Conservation (phyloP, 2,888 invertebrate genomes). For the Masnerella sp. region DNA sequence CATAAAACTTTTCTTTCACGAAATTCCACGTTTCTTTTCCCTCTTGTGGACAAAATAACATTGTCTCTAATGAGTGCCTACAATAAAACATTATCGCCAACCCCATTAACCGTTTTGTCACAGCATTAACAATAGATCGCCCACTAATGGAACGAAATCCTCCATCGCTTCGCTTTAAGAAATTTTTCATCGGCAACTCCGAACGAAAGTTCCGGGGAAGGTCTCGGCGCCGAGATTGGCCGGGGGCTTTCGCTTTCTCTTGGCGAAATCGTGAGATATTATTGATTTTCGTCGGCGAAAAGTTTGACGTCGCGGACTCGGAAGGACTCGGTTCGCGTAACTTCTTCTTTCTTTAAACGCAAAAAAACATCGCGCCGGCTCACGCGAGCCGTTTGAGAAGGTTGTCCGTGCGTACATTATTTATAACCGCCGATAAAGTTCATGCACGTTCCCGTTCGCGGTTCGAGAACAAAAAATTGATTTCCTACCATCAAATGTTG, state of each 20-base stretch:
- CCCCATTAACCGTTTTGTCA: too few species aligned
- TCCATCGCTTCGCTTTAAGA: too few species aligned
- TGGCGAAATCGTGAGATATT: slow-evolving; percentile 71
- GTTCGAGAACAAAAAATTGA: slow-evolving; percentile 58
- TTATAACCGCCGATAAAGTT: slow-evolving; percentile 63
- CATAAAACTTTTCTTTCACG: too few species aligned
- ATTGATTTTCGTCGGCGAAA: slow-evolving; percentile 73
- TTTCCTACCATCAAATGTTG: slow-evolving; percentile 56
- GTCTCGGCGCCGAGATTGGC: too few species aligned
- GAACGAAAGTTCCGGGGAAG: slow-evolving; percentile 4
- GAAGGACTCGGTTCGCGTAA: slow-evolving; percentile 46
- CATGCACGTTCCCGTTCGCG: slow-evolving; percentile 50
- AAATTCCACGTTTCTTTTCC: too few species aligned
- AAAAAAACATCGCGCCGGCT: slow-evolving; percentile 40
- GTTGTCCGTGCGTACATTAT: slow-evolving; percentile 62
- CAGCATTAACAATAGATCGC: too few species aligned
- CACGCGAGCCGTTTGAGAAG: slow-evolving; percentile 60
- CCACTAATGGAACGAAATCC: too few species aligned
- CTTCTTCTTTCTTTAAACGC: slow-evolving; percentile 56
- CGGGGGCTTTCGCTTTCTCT: slow-evolving; percentile 54
- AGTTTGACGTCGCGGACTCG: slow-evolving; percentile 50
- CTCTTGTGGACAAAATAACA: too few species aligned
- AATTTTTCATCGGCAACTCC: too few species aligned
- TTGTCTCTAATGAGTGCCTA: too few species aligned
- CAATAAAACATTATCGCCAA: too few species aligned